Evolutionary conservation across 2,113 vertebrate genomes (phyloP).

Genomic region (Gulo gulo): DNA sequence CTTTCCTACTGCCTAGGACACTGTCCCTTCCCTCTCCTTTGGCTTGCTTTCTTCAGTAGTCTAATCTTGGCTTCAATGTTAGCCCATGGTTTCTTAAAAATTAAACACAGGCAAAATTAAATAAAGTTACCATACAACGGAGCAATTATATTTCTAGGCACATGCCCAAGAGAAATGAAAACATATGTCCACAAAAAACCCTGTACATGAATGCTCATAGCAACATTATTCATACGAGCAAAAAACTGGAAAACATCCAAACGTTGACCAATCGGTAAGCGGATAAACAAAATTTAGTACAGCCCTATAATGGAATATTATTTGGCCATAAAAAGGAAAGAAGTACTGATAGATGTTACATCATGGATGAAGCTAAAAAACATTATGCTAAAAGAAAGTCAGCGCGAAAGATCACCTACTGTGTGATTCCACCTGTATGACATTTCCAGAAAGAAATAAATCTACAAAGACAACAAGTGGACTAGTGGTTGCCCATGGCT

Average conservation of each 20-base stretch:
- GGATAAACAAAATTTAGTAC: background rate
- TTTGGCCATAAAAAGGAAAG: conserved; percentile 1
- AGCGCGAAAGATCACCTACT: background rate
- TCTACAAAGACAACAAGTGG: background rate
- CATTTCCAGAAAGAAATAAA: background rate
- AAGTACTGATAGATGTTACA: background rate
- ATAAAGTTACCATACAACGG: background rate
- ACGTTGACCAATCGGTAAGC: background rate
- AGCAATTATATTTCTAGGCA: background rate
- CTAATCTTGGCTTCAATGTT: background rate
- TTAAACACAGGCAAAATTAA: conserved; percentile 31
- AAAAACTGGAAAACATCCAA: background rate
- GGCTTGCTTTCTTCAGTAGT: background rate
- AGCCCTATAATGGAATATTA: background rate
- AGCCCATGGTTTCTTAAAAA: conserved; percentile 27
- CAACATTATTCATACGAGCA: background rate
- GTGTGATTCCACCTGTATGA: background rate
- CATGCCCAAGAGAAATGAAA: conserved; percentile 14
- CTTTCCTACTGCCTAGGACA: background rate
- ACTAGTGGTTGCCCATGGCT: background rate
- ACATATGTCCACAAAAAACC: background rate
- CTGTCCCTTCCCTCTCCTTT: background rate
- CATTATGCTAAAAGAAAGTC: background rate
- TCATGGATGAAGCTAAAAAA: background rate
- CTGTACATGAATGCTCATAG: background rate